Evolutionary conservation across 2,797 vertebrate species (phyloP).

Genomic region (Poecile montanus): DNA sequence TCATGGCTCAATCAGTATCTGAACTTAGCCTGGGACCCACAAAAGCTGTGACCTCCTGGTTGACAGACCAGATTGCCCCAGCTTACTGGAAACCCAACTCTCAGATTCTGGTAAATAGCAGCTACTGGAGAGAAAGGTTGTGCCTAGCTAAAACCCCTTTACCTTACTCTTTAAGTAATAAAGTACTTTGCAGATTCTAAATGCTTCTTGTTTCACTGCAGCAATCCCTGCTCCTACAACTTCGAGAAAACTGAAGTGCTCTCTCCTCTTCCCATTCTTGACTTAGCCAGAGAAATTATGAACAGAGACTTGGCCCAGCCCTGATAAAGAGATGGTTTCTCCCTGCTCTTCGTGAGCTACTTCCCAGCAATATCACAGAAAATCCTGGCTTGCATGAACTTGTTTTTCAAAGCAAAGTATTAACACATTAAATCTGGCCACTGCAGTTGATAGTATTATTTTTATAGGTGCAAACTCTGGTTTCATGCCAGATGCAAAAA

Average conservation of each 20-base stretch:
- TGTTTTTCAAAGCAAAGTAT: neutral
- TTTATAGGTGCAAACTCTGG: neutral
- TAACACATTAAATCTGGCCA: neutral
- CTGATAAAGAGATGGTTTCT: neutral
- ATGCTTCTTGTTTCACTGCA: neutral
- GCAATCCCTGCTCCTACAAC: neutral
- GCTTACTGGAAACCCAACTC: conserved; percentile 98
- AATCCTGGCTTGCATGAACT: neutral
- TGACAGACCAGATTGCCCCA: conserved; percentile 97
- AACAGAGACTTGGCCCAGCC: neutral
- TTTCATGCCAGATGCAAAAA: neutral
- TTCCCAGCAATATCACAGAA: neutral
- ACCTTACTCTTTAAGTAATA: neutral
- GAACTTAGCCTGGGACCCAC: conserved; percentile 97
- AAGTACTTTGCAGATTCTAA: neutral
- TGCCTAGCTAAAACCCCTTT: neutral
- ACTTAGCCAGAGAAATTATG: neutral
- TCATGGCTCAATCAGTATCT: conserved; percentile 97
- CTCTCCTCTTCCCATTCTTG: neutral
- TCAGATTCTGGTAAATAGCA: conserved; percentile 88
- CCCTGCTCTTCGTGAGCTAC: neutral
- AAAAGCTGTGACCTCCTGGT: conserved; percentile 96
- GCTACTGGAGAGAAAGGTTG: neutral
- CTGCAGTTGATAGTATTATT: neutral
- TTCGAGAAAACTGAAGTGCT: neutral